Evolutionary conservation across 2,113 vertebrate species (phyloP), one percentile per base, ranked within the genome.

Genomic region (Lepisosteus oculatus): DNA sequence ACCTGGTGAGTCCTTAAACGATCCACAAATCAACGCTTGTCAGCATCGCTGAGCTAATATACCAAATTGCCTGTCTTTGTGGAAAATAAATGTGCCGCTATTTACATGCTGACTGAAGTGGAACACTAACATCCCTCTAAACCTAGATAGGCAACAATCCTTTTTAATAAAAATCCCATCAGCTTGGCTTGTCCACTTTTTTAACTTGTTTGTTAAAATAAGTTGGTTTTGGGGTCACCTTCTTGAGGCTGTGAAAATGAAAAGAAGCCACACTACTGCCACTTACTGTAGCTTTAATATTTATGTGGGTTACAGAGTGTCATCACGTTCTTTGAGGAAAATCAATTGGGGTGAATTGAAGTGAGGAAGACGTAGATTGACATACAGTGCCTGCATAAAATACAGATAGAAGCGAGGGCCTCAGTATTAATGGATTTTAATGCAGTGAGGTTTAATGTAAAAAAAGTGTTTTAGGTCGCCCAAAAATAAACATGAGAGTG

Each of bases 1-100:
- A 69, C 67, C 67, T 69, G 67, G 11, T n/a, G 29, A 42, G 55
- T 57, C 67, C 41, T 69, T 7, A 69, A 69, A 57, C 51, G 41
- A 59, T 54, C 47, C 41, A 63, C n/a, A 63, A 43, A 42, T 63
- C 17, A 55, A 68, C 59, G n/a, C 45, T 45, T 55, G 15, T 54
- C 65, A 61, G 55, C 55, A 59, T 42, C 64, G 62, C 13, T 29
- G 44, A 68, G 57, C 12, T 55, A 68, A 54, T 62, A 56, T 61
- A 42, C 15, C 44, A 68, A 73, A 67, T 72, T 67, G 55, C 17
- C 43, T 59, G 29, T 68, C 65, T 45, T 67, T 14, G 43, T 61
- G 57, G 61, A 47, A 68, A n/a, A 68, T 61, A n/a, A 41, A 42
- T 45, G 55, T 47, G 7, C 43, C 6, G 59, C 59, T 42, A 17